Evolutionary conservation across 2,113 vertebrate species (phyloP).

Genomic region (Brevimyrus niger): DNA sequence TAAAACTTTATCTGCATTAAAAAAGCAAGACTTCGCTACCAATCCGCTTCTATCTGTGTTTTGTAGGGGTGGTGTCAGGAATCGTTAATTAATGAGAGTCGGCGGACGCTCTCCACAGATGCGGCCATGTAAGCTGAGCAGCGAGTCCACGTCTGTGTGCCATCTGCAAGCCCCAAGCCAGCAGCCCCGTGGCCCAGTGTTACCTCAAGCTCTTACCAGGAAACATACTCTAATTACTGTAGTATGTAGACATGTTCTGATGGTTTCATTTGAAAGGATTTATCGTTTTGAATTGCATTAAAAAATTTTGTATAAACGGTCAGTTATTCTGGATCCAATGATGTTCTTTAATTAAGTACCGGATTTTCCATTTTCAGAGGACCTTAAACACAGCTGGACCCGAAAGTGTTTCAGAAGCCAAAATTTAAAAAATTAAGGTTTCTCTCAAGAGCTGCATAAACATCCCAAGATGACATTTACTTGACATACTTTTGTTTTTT

Average conservation of each 20-base stretch:
- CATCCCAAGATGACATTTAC: slow-evolving; percentile 5
- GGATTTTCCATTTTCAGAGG: slow-evolving; percentile 16
- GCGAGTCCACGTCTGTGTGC: not conserved
- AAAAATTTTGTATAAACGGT: not conserved
- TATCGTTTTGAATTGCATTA: not conserved
- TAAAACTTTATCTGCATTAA: not conserved
- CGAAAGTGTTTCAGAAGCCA: not conserved
- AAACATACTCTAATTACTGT: not conserved
- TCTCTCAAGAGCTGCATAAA: not conserved
- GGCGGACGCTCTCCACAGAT: not conserved
- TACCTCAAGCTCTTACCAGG: not conserved
- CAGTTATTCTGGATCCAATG: not conserved
- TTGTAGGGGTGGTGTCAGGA: not conserved
- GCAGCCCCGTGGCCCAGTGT: not conserved
- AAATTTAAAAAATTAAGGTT: not conserved
- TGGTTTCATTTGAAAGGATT: not conserved
- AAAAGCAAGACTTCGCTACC: not conserved
- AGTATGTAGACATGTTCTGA: not conserved
- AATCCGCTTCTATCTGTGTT: not conserved
- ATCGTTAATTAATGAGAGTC: not conserved
- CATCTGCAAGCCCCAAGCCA: not conserved
- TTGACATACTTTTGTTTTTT: not conserved
- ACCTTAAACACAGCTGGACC: slow-evolving; percentile 23
- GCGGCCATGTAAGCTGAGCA: not conserved
- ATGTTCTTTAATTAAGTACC: not conserved